Base-by-base conservation (phyloP, 2,888 invertebrate species). In the Psylliodes chrysocephalus region DNA sequence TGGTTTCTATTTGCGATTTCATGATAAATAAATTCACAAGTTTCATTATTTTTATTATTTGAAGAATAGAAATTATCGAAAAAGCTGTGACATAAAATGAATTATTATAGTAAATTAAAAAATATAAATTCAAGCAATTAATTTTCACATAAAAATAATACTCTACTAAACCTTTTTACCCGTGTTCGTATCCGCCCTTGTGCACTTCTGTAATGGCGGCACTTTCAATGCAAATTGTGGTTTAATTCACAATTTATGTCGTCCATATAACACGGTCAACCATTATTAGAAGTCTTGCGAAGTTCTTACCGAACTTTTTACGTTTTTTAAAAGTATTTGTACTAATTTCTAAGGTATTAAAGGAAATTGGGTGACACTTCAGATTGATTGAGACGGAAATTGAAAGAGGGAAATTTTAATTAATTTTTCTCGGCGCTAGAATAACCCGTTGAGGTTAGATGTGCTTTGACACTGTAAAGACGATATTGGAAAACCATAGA, bases 381-480 rank as follows among this genome's bases (percentile, higher is more conserved):
- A 59, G 59, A 59, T 59, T 59, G 59, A 59, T 59, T 46, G 59
- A 51, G 38, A 40, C 17, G 38, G 40, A 51, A 59, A 59, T 59
- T 59, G 59, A 17, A 51, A 59, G 40, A 51, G 40, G 49, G 40
- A 40, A 49, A 17, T 51, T 59, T 59, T 59, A 51, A 59, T 51
- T 51, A 51, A 59, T 51, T 59, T 59, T 51, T 59, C 46, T 18
- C 49, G 25, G 22, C 49, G 28, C 28, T 25, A 46, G 19, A 57
- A 46, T 25, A 22, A 47, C 57, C 53, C 35, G 19, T 35, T 46
- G 35, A 14, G 46, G n/a, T 44, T 46, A 47, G 25, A 35, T 47
- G 35, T 2, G 25, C 19, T 57, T 57, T 44, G 57, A 57, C 25
- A 22, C 4, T 35, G 35, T 35, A 14, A 35, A 35, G n/a, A 3